Evolutionary conservation across 2,113 vertebrate species (phyloP).

Genomic region (Agelaius phoeniceus): DNA sequence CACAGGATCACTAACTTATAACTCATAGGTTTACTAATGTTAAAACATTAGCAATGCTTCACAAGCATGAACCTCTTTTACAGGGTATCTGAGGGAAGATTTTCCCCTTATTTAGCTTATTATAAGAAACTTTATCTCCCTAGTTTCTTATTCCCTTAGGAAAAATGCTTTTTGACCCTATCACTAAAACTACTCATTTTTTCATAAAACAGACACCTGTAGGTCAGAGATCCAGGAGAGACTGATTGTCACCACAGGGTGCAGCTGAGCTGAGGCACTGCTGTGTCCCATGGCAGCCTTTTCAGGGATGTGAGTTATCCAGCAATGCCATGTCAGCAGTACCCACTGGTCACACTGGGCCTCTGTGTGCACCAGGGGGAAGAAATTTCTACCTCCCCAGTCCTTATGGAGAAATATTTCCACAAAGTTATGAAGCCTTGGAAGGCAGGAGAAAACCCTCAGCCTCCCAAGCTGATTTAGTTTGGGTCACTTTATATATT

Average conservation of each 20-base stretch:
- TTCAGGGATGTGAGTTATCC: background rate
- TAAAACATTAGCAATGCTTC: background rate
- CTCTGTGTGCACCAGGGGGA: background rate
- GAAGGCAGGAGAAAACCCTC: background rate
- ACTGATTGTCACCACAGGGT: background rate
- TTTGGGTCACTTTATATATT: background rate
- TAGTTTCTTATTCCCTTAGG: background rate
- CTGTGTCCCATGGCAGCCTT: background rate
- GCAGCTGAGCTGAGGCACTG: background rate
- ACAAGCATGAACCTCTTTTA: background rate
- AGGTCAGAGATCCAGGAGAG: background rate
- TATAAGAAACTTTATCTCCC: background rate
- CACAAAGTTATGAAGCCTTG: background rate
- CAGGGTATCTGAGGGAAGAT: background rate
- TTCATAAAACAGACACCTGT: background rate
- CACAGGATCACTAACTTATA: background rate
- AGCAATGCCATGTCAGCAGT: rapidly evolving
- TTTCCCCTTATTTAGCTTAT: background rate
- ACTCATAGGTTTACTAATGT: background rate
- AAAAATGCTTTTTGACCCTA: background rate
- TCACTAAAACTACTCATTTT: background rate
- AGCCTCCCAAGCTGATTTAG: background rate
- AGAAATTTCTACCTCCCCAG: background rate
- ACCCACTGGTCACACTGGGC: background rate
- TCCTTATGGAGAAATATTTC: background rate